These are phyloP conservation scores for Archocentrus centrarchus DNA, from an alignment of 2,113 vertebrate species.

Conservation along the genomic window DNA sequence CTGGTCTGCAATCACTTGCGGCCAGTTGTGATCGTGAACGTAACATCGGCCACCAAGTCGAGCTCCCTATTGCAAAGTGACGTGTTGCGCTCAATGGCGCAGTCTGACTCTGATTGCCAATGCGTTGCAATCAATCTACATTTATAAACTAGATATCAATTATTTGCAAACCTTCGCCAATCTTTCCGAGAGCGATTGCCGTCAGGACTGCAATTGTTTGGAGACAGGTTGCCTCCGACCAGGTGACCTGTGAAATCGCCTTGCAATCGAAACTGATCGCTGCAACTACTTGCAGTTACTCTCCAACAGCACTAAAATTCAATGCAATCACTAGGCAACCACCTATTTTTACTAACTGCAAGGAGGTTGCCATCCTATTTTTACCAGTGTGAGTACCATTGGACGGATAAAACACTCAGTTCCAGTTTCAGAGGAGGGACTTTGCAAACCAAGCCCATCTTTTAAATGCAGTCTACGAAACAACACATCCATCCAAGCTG, in stretches of 20 bases:
- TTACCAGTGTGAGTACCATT: background rate
- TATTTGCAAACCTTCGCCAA: too few relatives aligned
- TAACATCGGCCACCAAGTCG: too few relatives aligned
- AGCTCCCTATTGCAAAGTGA: too few relatives aligned
- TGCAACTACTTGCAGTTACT: background rate
- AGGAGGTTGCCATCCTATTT: background rate
- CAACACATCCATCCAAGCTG: background rate
- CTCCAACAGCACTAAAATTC: background rate
- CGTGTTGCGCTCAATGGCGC: too few relatives aligned
- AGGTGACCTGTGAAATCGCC: background rate
- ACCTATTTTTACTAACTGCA: background rate
- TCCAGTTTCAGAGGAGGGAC: background rate
- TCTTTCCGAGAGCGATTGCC: background rate
- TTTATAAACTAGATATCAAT: too few relatives aligned
- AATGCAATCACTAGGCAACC: background rate
- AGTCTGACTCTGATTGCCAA: too few relatives aligned
- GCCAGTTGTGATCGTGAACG: too few relatives aligned
- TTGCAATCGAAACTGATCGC: background rate
- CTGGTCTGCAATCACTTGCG: too few relatives aligned
- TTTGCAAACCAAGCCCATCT: background rate
- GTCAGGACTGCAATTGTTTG: background rate
- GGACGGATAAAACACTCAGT: background rate
- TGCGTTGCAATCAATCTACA: too few relatives aligned
- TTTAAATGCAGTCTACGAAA: background rate
- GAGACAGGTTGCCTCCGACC: background rate